Base-by-base conservation (phyloP, 1,140 invertebrate species). In the Drosophila pseudoananassae region DNA sequence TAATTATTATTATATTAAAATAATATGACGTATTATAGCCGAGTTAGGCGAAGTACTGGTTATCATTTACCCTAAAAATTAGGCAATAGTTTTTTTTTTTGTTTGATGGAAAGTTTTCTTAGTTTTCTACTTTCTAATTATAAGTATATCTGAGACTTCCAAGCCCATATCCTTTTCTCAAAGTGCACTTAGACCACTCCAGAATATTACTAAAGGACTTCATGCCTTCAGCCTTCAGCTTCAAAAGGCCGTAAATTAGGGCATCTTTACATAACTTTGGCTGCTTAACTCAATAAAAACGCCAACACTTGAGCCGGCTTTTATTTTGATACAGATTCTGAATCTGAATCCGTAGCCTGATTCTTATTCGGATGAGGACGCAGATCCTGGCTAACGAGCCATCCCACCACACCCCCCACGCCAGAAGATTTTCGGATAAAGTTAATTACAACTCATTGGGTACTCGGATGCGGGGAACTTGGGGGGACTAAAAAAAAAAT, bases 381-480 rank as follows among this genome's bases (percentile, higher is more conserved):
- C 49, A 29, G 51, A 25, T 49, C 8, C 15, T 25, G 50, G 15
- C 59, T 76, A 49, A 59, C 51, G 36, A 57, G 25, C 51, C 78
- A 53, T 76, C 71, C 14, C 6, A 14, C n/a, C 40, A 17, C 40
- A 15, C 40, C 40, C 7, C 40, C 40, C 14, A 70, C 71, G 63
- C 78, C 76, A 83, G 4, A 87, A 90, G 88, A 90, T 90, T 90
- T 90, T 90, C 74, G 83, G 88, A 90, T 90, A 90, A 90, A 90
- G 82, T 90, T 90, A 90, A 90, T 90, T 90, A 90, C 79, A 74
- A 72, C 88, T 90, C 88, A 90, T 90, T 90, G 88, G 77, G 50
- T 78, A 81, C 85, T 77, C 70, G 70, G 15, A 38, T 0, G n/a
- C n/a, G 54, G 15, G 14, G 38, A 14, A 0, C 40, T 15, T 14